Evolutionary conservation across 2,888 invertebrate species (phyloP).

Genomic region (Drosophila pseudotalamancana): DNA sequence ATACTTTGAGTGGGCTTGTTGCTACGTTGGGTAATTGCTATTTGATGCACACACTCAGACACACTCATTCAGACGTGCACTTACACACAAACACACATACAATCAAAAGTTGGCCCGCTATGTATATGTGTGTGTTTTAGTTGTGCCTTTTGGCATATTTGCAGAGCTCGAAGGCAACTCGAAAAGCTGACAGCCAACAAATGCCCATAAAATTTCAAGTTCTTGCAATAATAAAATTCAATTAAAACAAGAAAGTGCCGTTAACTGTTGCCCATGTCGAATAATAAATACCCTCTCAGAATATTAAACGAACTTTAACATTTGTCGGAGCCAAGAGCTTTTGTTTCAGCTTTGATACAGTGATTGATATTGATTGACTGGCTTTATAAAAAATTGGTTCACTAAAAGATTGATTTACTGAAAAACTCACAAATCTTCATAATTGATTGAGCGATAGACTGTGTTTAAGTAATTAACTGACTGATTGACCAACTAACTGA

Average conservation of each 20-base stretch:
- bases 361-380: too few species aligned
- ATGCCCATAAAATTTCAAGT: conserved; percentile 33
- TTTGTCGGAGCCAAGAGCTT: neutral
- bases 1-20: conserved; percentile 13
- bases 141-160: conserved; percentile 33
- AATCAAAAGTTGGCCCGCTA: neutral
- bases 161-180: conserved; percentile 15
- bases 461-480: neutral
- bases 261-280: neutral
- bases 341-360: neutral
- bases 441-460: too few species aligned
- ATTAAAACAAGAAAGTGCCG: conserved; percentile 20
- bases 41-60: conserved; percentile 33
- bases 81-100: neutral
- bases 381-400: too few species aligned
- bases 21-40: conserved; percentile 37
- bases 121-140: neutral
- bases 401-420: neutral
- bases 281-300: conserved; percentile 1
- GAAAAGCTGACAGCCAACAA: conserved; percentile 22
- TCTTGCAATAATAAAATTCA: conserved; percentile 41
- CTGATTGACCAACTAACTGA: neutral
- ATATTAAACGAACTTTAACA: neutral
- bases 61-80: neutral
- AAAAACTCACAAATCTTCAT: too few species aligned